Percentiles rank a stretch among this genome's conserved stretches.
These are phyloP conservation scores for Aethina tumida DNA, from an alignment of 1,140 invertebrate genomes.

Conservation along the genomic window DNA sequence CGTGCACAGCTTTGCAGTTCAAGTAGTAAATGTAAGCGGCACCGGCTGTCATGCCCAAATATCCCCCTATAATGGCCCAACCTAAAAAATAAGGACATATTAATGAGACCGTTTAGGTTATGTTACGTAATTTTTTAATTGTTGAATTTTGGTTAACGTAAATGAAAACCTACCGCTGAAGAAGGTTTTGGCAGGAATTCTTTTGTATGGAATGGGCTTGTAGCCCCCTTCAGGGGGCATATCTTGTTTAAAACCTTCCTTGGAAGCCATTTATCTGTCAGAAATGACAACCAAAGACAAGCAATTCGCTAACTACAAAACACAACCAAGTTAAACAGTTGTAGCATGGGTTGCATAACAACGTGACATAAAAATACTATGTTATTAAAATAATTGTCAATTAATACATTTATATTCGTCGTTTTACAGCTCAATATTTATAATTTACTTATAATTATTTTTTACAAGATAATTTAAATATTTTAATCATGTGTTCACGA, in stretches of 20 bases:
- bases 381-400: too few species aligned
- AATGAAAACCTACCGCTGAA: conserved; percentile 49
- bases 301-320: too few species aligned
- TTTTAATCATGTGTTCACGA: too few species aligned
- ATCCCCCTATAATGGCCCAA: conserved; percentile 46
- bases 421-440: too few species aligned
- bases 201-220: conserved; percentile 57
- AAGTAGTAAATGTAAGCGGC: conserved; percentile 49
- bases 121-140: conserved; percentile 6
- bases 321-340: too few species aligned
- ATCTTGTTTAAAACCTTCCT: conserved; percentile 70
- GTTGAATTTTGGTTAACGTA: conserved; percentile 4
- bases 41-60: conserved; percentile 47
- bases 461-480: too few species aligned
- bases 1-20: conserved; percentile 40
- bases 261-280: too few species aligned
- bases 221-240: conserved; percentile 80
- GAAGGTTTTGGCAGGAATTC: conserved; percentile 57
- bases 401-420: too few species aligned
- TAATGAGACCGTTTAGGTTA: conserved; percentile 1
- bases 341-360: too few species aligned
- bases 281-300: too few species aligned
- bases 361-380: too few species aligned
- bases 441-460: too few species aligned
- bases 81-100: conserved; percentile 35